Conservation (phyloP, 2,113 vertebrate species). For the Hippocampus abdominalis region DNA sequence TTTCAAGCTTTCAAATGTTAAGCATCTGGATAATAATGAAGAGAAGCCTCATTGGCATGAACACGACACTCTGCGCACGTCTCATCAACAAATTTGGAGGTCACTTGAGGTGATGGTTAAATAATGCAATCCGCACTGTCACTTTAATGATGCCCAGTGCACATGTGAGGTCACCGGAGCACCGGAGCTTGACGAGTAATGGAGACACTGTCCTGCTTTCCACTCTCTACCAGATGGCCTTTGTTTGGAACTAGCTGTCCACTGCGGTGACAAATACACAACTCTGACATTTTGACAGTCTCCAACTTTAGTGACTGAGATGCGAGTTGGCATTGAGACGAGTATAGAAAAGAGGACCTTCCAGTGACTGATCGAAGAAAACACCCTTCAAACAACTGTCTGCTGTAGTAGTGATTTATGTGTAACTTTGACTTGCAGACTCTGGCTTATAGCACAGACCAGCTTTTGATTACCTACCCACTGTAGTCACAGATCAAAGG, state of each 20-base stretch:
- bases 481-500: neutral
- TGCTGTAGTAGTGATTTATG: neutral
- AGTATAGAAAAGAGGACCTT: too few species aligned
- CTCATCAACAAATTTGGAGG: slow-evolving; percentile 7
- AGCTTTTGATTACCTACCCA: neutral
- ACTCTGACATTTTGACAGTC: too few species aligned
- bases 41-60: neutral
- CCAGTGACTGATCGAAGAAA: too few species aligned
- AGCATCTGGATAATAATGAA: slow-evolving; percentile 24
- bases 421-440: neutral
- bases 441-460: neutral
- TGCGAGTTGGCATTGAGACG: too few species aligned
- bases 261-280: too few species aligned
- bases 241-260: too few species aligned
- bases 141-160: slow-evolving; percentile 30
- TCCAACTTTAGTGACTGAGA: too few species aligned
- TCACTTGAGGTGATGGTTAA: slow-evolving; percentile 20
- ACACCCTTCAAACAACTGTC: neutral
- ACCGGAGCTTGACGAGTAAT: slow-evolving; percentile 13
- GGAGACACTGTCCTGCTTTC: slow-evolving; percentile 5
- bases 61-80: neutral
- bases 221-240: neutral
- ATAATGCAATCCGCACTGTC: slow-evolving; percentile 20
- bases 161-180: slow-evolving; percentile 22
- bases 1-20: slow-evolving; percentile 47